Conservation (phyloP, 2,797 vertebrate species). For the Syndactyla subalaris region DNA sequence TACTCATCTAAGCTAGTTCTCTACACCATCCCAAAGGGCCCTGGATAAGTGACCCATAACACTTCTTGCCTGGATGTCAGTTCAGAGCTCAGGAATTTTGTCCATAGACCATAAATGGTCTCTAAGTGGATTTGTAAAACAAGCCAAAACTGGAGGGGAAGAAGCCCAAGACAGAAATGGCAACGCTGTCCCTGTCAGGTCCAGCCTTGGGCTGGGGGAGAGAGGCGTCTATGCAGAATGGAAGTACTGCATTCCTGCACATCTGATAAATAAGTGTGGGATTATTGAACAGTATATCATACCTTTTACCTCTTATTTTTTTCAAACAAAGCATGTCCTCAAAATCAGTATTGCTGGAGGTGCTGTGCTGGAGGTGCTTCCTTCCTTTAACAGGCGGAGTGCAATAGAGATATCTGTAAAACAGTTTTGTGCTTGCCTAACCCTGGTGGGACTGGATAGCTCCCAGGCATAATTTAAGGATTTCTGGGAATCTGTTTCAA, state of each 20-base stretch:
- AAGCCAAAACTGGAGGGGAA: background rate
- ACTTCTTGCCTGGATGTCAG: background rate
- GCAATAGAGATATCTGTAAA: background rate
- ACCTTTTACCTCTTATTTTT: background rate
- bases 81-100: background rate
- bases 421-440: background rate
- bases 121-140: background rate
- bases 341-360: background rate
- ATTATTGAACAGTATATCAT: accelerated
- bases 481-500: constrained; percentile 2
- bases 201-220: background rate
- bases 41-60: background rate
- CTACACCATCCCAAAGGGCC: background rate
- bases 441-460: background rate
- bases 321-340: background rate
- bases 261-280: background rate
- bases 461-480: background rate
- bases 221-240: background rate
- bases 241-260: background rate
- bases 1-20: background rate
- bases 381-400: background rate
- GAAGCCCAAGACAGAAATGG: background rate
- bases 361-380: background rate
- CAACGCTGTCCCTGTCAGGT: background rate
- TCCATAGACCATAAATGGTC: background rate